A percentile compares a stretch with the other conserved stretches of the same genome.
phyloP scores from a whole-genome alignment of 2,888 invertebrate genomes.

The Acanthosepion pharaonis region DNA sequence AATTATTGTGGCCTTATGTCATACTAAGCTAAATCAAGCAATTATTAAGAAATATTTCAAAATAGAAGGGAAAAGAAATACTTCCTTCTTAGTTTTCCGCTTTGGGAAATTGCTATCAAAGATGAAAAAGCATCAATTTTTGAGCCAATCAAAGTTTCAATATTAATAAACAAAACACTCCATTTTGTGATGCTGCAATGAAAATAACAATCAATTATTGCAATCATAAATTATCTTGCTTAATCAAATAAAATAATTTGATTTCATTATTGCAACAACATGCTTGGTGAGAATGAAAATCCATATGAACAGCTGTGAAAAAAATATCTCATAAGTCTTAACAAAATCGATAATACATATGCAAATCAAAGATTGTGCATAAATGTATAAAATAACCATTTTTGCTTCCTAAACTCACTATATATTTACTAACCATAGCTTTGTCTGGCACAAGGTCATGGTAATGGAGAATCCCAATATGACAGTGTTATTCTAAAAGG shows the following conservation, averaged over 20 bases:
- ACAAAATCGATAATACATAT: neutral
- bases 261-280: neutral
- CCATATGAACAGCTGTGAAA: neutral
- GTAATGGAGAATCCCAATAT: too few relatives aligned
- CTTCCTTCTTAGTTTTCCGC: neutral
- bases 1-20: too few relatives aligned
- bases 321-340: neutral
- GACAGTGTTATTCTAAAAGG: too few relatives aligned
- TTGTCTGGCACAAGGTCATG: too few relatives aligned
- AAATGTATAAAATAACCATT: too few relatives aligned
- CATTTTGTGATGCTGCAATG: neutral
- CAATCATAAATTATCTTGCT: neutral
- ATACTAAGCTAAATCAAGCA: neutral
- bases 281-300: neutral
- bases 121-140: neutral
- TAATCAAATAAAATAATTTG: neutral
- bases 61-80: neutral
- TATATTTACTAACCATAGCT: too few relatives aligned
- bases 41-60: neutral
- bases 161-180: neutral
- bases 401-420: too few relatives aligned
- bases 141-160: neutral
- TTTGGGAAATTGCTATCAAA: neutral
- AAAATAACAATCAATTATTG: neutral
- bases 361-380: too few relatives aligned